Evolutionary conservation across 2,888 invertebrate species (phyloP), one percentile per base, ranked within the genome.

Genomic region (Caenorhabditis macrosperma): DNA sequence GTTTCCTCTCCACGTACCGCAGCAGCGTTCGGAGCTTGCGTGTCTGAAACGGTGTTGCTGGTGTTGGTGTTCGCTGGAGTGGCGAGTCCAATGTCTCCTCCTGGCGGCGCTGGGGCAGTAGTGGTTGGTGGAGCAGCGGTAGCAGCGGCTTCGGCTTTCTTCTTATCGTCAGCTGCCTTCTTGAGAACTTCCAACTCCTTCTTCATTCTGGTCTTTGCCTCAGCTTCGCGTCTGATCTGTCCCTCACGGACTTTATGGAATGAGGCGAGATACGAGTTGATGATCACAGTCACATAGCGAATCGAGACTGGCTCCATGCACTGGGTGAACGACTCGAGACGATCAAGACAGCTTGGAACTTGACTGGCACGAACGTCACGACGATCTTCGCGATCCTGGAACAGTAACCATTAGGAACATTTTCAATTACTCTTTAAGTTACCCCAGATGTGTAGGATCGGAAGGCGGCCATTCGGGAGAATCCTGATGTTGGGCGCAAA

Each of bases 231-330:
- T 20, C 52, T 67, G 22, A 60, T 12, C 12, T 57, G 71, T 15
- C 44, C 67, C 60, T 69, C 76, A 30, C 59, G 41, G 10, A 30
- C 48, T 22, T 66, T 52, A 26, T 63, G 59, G 20, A 75, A 20
- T 2, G 35, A 2, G 10, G 66, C 50, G 15, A 83, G 72, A 20
- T 75, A 44, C n/a, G 78, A 57, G 35, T 74, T 78, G 26, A 84
- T 59, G 30, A 86, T 55, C 20, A 81, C 52, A 20, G 54, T 61
- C 4, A 85, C 54, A 59, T 78, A 88, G 15, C 84, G 76, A 9
- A 68, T 46, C 4, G 87, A 87, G 9, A 80, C 44, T 2, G 84
- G 66, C 5, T 87, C 85, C 81, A 85, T 60, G 2, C 84, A 54
- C 0, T 72, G 67, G 0, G 60, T 48, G 33, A 61, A 75, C n/a